A percentile compares a stretch with the other conserved stretches of the same genome.
phyloP scores from a whole-genome alignment of 2,797 vertebrate genomes.

The Tenualosa ilisha region DNA sequence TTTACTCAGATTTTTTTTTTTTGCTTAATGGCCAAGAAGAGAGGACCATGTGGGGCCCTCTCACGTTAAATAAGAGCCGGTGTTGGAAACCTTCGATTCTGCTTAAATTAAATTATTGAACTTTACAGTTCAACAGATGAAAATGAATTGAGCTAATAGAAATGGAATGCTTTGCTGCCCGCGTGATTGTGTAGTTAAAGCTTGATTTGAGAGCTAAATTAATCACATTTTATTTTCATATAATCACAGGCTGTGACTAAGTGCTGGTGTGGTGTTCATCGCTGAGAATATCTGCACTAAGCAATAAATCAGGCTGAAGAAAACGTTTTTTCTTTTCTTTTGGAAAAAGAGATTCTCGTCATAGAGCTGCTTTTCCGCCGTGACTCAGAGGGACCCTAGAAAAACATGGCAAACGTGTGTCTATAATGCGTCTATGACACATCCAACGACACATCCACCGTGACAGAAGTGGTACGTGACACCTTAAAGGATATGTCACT shows the following conservation, averaged over 20 bases:
- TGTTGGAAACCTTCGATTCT: not conserved
- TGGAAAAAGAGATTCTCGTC: not conserved
- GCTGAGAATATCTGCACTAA: not conserved
- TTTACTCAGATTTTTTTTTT: conserved; percentile 28
- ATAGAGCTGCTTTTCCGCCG: not conserved
- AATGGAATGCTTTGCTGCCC: conserved; percentile 16
- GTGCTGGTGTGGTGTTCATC: not conserved
- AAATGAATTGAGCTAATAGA: not conserved
- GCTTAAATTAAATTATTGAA: conserved; percentile 2
- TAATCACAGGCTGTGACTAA: not conserved
- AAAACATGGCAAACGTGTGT: not conserved
- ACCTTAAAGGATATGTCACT: not conserved
- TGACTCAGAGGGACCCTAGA: not conserved
- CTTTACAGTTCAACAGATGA: not conserved
- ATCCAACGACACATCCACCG: not conserved
- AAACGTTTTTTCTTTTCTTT: not conserved
- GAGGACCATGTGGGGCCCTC: not conserved
- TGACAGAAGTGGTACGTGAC: not conserved
- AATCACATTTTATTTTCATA: not conserved
- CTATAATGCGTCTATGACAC: not conserved
- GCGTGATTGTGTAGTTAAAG: conserved; percentile 10
- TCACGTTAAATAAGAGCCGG: not conserved
- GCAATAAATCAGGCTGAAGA: not conserved
- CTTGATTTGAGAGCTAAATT: not conserved
- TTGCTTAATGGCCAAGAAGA: conserved; percentile 31